These are phyloP conservation scores for Zosterops pallidus DNA, from an alignment of 2,113 vertebrate species.

Conservation along the genomic window DNA sequence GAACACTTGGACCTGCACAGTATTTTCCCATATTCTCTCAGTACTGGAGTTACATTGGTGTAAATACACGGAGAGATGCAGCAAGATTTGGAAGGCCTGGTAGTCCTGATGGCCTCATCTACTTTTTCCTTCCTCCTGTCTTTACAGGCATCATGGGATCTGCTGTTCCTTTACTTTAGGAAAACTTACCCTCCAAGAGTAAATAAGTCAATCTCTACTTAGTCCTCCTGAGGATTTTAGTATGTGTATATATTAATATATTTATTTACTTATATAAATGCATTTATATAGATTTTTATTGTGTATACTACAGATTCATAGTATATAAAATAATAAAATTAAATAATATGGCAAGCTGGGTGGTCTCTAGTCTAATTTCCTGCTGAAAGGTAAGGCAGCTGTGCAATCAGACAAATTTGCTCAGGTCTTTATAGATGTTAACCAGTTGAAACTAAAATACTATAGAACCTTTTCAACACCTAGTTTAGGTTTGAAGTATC, in stretches of 20 bases:
- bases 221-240: not conserved
- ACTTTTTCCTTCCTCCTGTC: not conserved
- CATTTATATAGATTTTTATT: not conserved
- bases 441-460: not conserved
- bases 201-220: not conserved
- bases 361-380: not conserved
- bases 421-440: not conserved
- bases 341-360: not conserved
- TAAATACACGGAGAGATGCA: not conserved
- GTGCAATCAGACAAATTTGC: fast-evolving
- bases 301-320: not conserved
- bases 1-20: not conserved
- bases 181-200: not conserved
- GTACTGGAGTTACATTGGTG: not conserved
- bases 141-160: not conserved
- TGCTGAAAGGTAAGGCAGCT: not conserved
- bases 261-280: not conserved
- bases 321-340: not conserved
- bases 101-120: not conserved
- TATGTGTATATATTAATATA: not conserved
- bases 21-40: not conserved
- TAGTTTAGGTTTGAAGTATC: not conserved
- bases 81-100: fast-evolving
- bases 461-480: not conserved
- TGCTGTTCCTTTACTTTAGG: not conserved